Conservation (phyloP, 2,888 invertebrate species). For the Napeogenes sylphis region DNA sequence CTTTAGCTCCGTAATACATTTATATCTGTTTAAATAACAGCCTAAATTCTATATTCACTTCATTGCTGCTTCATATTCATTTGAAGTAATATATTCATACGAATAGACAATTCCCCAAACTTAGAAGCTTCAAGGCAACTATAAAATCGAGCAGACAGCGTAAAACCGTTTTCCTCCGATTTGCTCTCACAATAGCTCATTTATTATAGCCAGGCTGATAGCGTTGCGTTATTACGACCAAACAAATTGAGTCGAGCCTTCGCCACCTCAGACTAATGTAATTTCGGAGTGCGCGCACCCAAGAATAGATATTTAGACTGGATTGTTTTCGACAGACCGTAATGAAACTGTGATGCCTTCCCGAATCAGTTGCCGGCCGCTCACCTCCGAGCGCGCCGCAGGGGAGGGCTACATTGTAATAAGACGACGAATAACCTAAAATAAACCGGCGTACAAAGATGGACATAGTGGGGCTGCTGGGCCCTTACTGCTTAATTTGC, state of each 20-base stretch:
- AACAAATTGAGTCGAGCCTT: constrained; percentile 78
- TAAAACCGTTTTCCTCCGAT: constrained; percentile 69
- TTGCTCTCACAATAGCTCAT: constrained; percentile 75
- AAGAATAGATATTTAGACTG: constrained; percentile 79
- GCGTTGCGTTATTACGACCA: constrained; percentile 74
- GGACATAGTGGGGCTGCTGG: constrained; percentile 63
- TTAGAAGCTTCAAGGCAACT: constrained; percentile 35
- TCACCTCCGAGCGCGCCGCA: constrained; percentile 63
- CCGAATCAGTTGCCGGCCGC: constrained; percentile 73
- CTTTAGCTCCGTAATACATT: not conserved
- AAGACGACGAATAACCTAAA: constrained; percentile 75
- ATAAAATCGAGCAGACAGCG: constrained; percentile 65
- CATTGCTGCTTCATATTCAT: not conserved
- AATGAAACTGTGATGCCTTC: constrained; percentile 77
- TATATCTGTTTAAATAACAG: not conserved
- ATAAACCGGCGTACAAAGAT: constrained; percentile 73
- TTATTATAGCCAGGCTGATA: constrained; percentile 74
- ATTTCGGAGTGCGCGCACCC: constrained; percentile 74
- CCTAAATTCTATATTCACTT: constrained; percentile 5
- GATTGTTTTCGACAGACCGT: constrained; percentile 79
- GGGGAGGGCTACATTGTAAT: constrained; percentile 77
- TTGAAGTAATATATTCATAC: constrained; percentile 23
- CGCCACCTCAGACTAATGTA: constrained; percentile 79
- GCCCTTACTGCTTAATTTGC: constrained; percentile 79
- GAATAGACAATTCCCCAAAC: constrained; percentile 24